Evolutionary conservation across 2,888 invertebrate genomes (phyloP).

Genomic region (Tetheella fluctuosa): DNA sequence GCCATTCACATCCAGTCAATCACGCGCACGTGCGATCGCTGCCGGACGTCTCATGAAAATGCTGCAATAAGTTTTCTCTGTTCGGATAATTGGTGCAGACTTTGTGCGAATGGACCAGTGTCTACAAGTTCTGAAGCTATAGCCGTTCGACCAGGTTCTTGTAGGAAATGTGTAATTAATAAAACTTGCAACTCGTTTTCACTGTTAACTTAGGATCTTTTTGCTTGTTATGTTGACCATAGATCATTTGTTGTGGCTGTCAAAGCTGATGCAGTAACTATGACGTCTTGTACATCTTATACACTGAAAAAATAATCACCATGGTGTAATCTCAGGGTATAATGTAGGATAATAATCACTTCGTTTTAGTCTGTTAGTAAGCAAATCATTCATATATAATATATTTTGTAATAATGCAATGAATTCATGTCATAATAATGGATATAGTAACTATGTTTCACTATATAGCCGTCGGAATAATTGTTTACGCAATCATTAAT

Average conservation of each 20-base stretch:
- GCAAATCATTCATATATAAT: not conserved
- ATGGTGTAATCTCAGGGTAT: too few relatives aligned
- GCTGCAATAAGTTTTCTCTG: constrained; percentile 54
- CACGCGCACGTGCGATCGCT: constrained; percentile 63
- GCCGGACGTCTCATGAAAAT: constrained; percentile 58
- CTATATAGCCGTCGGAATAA: constrained; percentile 31
- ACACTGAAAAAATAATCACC: not conserved
- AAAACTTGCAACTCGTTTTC: constrained; percentile 41
- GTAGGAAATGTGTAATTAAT: constrained; percentile 56
- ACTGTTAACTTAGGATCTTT: constrained; percentile 39
- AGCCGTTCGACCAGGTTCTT: constrained; percentile 56
- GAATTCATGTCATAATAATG: constrained; percentile 37
- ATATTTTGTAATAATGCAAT: constrained; percentile 19
- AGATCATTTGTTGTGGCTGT: constrained; percentile 50
- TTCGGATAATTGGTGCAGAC: constrained; percentile 61
- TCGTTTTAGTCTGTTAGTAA: not conserved
- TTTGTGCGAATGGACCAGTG: constrained; percentile 42
- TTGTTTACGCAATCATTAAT: constrained; percentile 37
- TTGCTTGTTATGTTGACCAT: constrained; percentile 44
- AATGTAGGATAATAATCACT: too few relatives aligned
- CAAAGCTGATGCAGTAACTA: constrained; percentile 41
- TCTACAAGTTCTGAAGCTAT: constrained; percentile 39
- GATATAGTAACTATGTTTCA: constrained; percentile 47
- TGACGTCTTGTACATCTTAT: constrained; percentile 27
- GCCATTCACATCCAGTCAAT: constrained; percentile 72